Evolutionary conservation across 2,888 invertebrate genomes (phyloP).

Genomic region (Troides helena): DNA sequence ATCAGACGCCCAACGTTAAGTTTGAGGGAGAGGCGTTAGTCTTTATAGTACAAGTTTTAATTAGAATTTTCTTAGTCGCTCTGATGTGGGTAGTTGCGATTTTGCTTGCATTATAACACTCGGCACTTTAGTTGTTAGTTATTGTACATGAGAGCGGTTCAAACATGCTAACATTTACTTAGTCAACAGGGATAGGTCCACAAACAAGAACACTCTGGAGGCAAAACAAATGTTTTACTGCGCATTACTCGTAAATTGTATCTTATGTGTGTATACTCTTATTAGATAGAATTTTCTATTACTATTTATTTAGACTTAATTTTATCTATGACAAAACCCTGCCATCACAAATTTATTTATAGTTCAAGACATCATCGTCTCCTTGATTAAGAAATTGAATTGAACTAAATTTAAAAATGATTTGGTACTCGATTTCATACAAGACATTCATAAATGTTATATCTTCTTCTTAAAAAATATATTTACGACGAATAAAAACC

Average conservation of each 20-base stretch:
- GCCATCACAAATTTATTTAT: no score
- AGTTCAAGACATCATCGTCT: no score
- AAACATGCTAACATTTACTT: slow-evolving; percentile 25
- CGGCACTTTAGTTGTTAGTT: slow-evolving; percentile 22
- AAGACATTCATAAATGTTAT: slow-evolving; percentile 1
- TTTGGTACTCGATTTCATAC: background rate
- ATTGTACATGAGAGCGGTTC: slow-evolving; percentile 14
- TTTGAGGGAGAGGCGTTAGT: slow-evolving; percentile 32
- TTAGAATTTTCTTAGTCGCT: slow-evolving; percentile 20
- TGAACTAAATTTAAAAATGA: background rate
- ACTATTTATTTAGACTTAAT: background rate
- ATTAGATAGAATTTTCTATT: background rate
- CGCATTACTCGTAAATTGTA: slow-evolving; percentile 8
- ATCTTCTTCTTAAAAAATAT: slow-evolving; percentile 10
- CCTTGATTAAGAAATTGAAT: no score
- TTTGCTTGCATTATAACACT: slow-evolving; percentile 25
- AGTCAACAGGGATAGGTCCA: slow-evolving; percentile 14
- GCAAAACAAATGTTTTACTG: slow-evolving; percentile 15
- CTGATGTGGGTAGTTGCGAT: slow-evolving; percentile 22
- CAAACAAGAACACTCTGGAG: slow-evolving; percentile 12
- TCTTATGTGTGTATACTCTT: background rate
- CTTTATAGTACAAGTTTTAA: slow-evolving; percentile 28
- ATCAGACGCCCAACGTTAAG: slow-evolving; percentile 30
- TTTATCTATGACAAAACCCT: background rate
- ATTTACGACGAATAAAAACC: slow-evolving; percentile 20